A percentile compares a stretch with the other conserved stretches of the same genome.
phyloP scores from a whole-genome alignment of 1,140 invertebrate species.

The Platyscapa corneri region DNA sequence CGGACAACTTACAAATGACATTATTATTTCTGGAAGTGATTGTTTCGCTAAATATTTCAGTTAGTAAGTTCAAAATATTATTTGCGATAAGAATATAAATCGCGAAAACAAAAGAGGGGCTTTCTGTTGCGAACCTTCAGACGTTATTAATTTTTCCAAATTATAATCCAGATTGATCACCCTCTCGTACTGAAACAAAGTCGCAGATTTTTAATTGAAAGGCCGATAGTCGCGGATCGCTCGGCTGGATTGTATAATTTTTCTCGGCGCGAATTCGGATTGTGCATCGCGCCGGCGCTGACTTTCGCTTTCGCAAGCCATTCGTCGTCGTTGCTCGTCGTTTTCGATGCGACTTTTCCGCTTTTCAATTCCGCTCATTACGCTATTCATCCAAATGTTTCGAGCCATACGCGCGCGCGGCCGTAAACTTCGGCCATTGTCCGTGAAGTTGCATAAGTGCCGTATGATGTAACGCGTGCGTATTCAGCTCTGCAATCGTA shows the following conservation, averaged over 20 bases:
- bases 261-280: no score
- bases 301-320: slow-evolving; percentile 52
- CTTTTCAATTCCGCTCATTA: slow-evolving; percentile 39
- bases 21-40: background rate
- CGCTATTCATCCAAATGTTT: background rate
- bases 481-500: background rate
- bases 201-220: no score
- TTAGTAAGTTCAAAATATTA: no score
- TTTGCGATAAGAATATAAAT: no score
- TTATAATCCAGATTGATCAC: no score
- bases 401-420: background rate
- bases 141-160: no score
- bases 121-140: no score
- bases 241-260: no score
- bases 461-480: background rate
- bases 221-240: no score
- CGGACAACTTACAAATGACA: background rate
- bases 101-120: no score
- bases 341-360: slow-evolving; percentile 51
- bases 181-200: no score
- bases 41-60: background rate
- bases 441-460: slow-evolving; percentile 7
- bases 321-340: background rate
- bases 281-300: slow-evolving; percentile 44
- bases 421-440: slow-evolving; percentile 20